These are phyloP conservation scores for Tautogolabrus adspersus DNA, from an alignment of 2,113 vertebrate species.

Conservation along the genomic window DNA sequence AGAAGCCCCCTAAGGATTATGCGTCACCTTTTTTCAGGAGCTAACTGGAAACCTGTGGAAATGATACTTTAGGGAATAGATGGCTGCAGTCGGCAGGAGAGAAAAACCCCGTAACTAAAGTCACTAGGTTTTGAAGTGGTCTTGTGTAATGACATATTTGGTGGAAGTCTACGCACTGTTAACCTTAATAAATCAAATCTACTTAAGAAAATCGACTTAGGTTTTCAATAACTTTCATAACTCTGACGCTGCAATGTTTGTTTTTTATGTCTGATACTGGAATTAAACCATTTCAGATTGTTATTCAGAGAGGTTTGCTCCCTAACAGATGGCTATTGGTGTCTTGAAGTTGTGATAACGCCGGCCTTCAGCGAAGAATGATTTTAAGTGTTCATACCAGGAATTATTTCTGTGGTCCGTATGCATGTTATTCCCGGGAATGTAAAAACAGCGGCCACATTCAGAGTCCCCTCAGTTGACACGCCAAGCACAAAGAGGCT, in stretches of 20 bases:
- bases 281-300: neutral
- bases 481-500: neutral
- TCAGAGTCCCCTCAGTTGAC: neutral
- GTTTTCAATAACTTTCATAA: neutral
- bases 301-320: too few relatives aligned
- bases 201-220: neutral
- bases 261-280: neutral
- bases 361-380: too few relatives aligned
- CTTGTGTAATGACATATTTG: neutral
- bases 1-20: neutral
- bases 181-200: neutral
- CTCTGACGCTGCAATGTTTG: too few relatives aligned
- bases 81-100: neutral
- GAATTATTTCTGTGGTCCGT: neutral
- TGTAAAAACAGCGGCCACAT: neutral
- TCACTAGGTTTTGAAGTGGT: neutral
- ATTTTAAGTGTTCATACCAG: too few relatives aligned
- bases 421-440: neutral
- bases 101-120: neutral
- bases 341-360: too few relatives aligned
- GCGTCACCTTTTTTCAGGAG: neutral
- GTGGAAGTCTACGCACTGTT: neutral
- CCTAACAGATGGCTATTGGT: too few relatives aligned
- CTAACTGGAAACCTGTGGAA: neutral
- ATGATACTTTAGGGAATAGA: neutral